Percentiles rank a stretch among this genome's conserved stretches.
phyloP scores from a whole-genome alignment of 1,140 invertebrate genomes.

The Calycopis cecrops region DNA sequence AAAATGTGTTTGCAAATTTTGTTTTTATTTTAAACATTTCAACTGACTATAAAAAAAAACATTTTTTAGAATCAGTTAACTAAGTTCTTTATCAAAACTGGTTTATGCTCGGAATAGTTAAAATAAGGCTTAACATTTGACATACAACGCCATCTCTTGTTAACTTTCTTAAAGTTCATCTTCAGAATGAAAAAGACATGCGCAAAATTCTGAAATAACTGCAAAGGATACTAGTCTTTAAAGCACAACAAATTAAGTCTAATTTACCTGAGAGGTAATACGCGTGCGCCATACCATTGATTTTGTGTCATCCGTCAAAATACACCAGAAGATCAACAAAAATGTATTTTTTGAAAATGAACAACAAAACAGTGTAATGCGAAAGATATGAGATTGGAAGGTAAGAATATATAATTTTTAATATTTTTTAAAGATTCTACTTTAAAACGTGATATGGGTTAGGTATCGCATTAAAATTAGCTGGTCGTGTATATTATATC shows the following conservation, averaged over 20 bases:
- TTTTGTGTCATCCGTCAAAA: constrained; percentile 49
- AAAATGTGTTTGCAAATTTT: too few relatives aligned
- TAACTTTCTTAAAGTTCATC: constrained; percentile 7
- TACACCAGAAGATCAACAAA: constrained; percentile 25
- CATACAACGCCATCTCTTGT: constrained; percentile 24
- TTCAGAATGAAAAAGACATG: constrained; percentile 10
- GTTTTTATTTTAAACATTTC: too few relatives aligned
- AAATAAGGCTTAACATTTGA: too few relatives aligned
- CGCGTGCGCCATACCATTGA: constrained; percentile 57
- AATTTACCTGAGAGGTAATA: constrained; percentile 23
- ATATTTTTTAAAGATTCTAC: too few relatives aligned
- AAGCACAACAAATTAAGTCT: constrained; percentile 14
- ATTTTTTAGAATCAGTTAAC: too few relatives aligned
- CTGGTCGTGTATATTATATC: too few relatives aligned
- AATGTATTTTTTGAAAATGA: constrained; percentile 27
- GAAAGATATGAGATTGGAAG: constrained; percentile 43
- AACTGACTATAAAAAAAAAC: too few relatives aligned
- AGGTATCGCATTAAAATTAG: too few relatives aligned
- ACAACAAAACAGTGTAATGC: constrained; percentile 33
- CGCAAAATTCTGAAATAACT: neutral
- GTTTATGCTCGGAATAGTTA: too few relatives aligned
- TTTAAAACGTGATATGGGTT: too few relatives aligned
- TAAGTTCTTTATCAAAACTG: too few relatives aligned
- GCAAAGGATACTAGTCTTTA: neutral
- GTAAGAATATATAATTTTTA: constrained; percentile 33